phyloP scores from a whole-genome alignment of 2,113 vertebrate genomes.

The Carettochelys insculpta region DNA sequence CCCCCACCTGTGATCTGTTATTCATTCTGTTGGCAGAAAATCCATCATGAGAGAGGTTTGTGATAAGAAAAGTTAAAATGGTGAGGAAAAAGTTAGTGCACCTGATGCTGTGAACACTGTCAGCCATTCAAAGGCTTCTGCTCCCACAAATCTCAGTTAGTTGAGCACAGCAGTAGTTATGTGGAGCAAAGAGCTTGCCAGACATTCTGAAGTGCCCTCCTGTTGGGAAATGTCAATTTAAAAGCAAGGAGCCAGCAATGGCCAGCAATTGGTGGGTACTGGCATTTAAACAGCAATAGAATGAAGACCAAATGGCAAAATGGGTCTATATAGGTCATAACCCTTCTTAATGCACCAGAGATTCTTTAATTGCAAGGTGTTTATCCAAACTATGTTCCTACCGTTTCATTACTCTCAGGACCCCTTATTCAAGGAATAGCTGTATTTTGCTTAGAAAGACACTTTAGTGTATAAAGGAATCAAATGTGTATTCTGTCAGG shows the following conservation, averaged over 20 bases:
- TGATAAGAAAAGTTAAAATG: not conserved
- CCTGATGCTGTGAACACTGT: conserved; percentile 36
- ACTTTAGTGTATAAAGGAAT: not conserved
- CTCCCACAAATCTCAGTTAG: conserved; percentile 56
- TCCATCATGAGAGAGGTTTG: not conserved
- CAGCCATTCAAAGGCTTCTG: conserved; percentile 47
- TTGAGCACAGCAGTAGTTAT: conserved; percentile 70
- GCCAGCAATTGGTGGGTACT: conserved; percentile 44
- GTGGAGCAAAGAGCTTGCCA: conserved; percentile 55
- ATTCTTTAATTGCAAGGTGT: conserved; percentile 17
- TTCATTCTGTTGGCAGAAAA: not conserved
- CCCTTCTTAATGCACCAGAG: not conserved
- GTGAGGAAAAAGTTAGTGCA: not conserved
- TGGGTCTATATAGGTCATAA: not conserved
- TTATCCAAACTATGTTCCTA: not conserved
- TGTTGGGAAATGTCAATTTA: conserved; percentile 63
- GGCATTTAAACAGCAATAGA: conserved; percentile 49
- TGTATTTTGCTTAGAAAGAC: not conserved
- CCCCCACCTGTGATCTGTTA: not conserved
- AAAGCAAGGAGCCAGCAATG: conserved; percentile 41
- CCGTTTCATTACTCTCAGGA: not conserved
- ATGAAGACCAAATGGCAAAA: not conserved
- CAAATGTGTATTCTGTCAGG: not conserved
- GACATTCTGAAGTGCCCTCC: conserved; percentile 60
- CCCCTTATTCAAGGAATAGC: not conserved